A percentile compares a stretch with the other conserved stretches of the same genome.
Evolutionary conservation across 2,888 invertebrate genomes (phyloP).

Genomic region (Pristionchus maxplancki): DNA sequence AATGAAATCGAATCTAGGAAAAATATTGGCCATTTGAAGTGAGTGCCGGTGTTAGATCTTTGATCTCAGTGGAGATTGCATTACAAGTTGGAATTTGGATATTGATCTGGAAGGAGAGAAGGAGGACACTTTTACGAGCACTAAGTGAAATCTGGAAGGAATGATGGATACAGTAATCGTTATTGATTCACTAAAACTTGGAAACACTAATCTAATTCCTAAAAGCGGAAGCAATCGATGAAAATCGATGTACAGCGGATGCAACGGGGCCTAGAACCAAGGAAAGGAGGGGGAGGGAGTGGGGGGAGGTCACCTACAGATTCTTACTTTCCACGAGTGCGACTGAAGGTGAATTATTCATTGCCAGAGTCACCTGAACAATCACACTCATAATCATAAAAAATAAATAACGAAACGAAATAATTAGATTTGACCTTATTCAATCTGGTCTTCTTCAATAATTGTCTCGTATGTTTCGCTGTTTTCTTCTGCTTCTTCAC

Average conservation of each 20-base stretch:
- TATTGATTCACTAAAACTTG: neutral
- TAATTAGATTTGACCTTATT: conserved; percentile 55
- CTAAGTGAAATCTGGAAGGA: conserved; percentile 11
- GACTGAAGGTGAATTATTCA: neutral
- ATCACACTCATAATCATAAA: neutral
- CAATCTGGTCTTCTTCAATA: conserved; percentile 71
- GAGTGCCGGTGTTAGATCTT: conserved; percentile 12
- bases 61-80: conserved; percentile 20
- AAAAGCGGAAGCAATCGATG: conserved; percentile 10
- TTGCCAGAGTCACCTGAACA: conserved; percentile 19
- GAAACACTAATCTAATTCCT: conserved; percentile 11
- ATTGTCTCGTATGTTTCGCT: conserved; percentile 71
- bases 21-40: neutral
- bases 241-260: conserved; percentile 22
- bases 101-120: neutral
- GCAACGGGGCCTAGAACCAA: neutral
- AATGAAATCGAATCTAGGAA: neutral
- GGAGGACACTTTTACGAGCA: conserved; percentile 13
- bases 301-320: neutral
- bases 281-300: neutral
- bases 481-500: conserved; percentile 77
- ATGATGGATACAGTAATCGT: neutral
- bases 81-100: conserved; percentile 32
- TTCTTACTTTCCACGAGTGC: conserved; percentile 48
- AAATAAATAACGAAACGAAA: neutral